Conservation (phyloP, 2,797 vertebrate species). For the Pantherophis alleghaniensis region DNA sequence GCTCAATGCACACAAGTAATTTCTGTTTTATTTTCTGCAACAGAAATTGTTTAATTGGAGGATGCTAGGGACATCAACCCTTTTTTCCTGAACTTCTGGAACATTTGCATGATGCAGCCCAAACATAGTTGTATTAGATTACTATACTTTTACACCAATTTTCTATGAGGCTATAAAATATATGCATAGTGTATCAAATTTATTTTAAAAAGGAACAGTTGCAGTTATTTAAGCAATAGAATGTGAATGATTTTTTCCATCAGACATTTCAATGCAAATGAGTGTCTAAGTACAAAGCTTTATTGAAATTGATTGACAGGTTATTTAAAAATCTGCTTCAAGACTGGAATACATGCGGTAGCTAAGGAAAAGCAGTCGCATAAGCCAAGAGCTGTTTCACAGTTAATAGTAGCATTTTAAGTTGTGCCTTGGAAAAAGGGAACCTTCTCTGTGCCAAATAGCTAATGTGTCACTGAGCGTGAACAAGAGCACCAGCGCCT, state of each 20-base stretch:
- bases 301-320: slow-evolving; percentile 15
- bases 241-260: background rate
- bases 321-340: slow-evolving; percentile 7
- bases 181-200: background rate
- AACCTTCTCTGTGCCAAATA: background rate
- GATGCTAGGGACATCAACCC: background rate
- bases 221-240: background rate
- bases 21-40: background rate
- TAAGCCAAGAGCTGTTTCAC: slow-evolving; percentile 62
- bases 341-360: background rate
- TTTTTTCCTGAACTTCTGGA: background rate
- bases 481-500: slow-evolving; percentile 91
- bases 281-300: slow-evolving; percentile 28
- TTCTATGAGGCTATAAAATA: background rate
- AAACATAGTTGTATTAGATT: background rate
- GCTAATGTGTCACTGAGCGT: slow-evolving; percentile 78
- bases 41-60: background rate
- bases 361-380: slow-evolving; percentile 15
- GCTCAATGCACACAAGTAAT: background rate
- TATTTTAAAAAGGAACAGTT: background rate
- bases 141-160: background rate
- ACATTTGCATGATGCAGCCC: background rate
- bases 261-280: background rate
- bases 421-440: slow-evolving; percentile 23
- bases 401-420: slow-evolving; percentile 65